Evolutionary conservation across 1,140 invertebrate species (phyloP).

Genomic region (Zophobas atratus): DNA sequence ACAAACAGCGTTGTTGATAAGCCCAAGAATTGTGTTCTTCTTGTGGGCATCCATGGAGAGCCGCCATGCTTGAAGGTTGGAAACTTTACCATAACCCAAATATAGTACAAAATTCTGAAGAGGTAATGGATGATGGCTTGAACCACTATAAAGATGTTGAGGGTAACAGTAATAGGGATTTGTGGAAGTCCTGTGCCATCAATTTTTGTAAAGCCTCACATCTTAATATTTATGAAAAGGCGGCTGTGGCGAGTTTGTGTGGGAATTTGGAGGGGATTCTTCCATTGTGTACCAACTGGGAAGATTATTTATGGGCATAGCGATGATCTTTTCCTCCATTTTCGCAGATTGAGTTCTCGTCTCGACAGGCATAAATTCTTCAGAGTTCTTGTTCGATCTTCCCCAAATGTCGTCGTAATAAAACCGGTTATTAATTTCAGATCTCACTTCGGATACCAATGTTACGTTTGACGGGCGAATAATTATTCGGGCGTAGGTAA

Average conservation of each 20-base stretch:
- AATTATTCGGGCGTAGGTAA: too few relatives aligned
- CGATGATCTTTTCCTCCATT: too few relatives aligned
- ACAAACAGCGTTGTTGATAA: neutral
- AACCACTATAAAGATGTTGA: slow-evolving; percentile 72
- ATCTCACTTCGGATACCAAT: too few relatives aligned
- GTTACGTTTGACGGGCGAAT: too few relatives aligned
- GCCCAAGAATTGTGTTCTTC: slow-evolving; percentile 78
- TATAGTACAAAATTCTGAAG: slow-evolving; percentile 66
- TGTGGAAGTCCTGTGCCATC: slow-evolving; percentile 93
- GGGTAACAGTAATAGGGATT: slow-evolving; percentile 90
- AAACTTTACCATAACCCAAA: slow-evolving; percentile 88
- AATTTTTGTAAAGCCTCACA: slow-evolving; percentile 74
- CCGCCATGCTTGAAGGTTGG: slow-evolving; percentile 93
- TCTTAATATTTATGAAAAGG: slow-evolving; percentile 62
- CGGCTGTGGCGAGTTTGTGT: slow-evolving; percentile 74
- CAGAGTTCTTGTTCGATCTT: too few relatives aligned
- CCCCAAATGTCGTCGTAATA: too few relatives aligned
- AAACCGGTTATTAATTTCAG: too few relatives aligned
- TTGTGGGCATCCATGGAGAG: slow-evolving; percentile 91
- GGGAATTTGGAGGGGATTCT: slow-evolving; percentile 86
- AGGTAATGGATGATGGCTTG: slow-evolving; percentile 4
- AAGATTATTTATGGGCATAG: slow-evolving; percentile 93
- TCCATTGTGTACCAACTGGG: slow-evolving; percentile 85
- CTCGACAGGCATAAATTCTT: too few relatives aligned
- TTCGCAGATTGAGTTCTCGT: too few relatives aligned